Base-by-base conservation (phyloP, 1,140 invertebrate genomes). In the Temnothorax longispinosus region DNA sequence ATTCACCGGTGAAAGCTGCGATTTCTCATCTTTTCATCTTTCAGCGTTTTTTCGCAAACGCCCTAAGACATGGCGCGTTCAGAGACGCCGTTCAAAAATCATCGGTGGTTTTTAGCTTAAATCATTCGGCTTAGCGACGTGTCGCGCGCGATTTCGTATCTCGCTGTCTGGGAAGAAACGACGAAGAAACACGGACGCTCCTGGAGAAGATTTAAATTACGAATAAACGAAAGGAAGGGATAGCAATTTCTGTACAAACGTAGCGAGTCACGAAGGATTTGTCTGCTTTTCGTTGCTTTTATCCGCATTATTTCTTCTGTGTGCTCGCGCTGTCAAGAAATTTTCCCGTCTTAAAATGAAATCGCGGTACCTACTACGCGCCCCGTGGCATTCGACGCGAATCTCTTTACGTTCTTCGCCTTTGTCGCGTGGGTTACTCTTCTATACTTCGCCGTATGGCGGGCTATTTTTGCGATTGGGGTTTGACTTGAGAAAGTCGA, bases 381-480 rank as follows among this genome's bases (percentile, higher is more conserved):
- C 27, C 6, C 21, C 38, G 27, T 41, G 52, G 38, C 32, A 54
- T 72, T 64, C 74, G 13, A 74, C 11, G 76, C 54, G 76, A 86
- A 86, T 81, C 78, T 89, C 65, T 72, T 56, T 65, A 74, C 81
- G 7, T 69, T n/a, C 10, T 27, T 52, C 71, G 47, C 58, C 21
- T 85, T 85, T 85, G 74, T 85, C 69, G 58, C 54, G 60, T 27
- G 11, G 60, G 47, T 64, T 77, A 38, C 60, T 80, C 72, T 67
- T 80, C 72, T 67, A 64, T 72, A 15, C 11, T 27, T 38, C 27
- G n/a, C 2, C 47, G 58, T 58, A 56, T 67, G 84, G 81, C 58
- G 65, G 88, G 65, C 88, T 85, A 90, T 72, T 90, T 89, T 84
- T 89, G 72, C 85, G 88, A 90, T 89, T 90, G 86, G 78, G 80